Evolutionary conservation across 2,113 vertebrate species (phyloP), one percentile per base, ranked within the genome.

Genomic region (Anolis carolinensis): DNA sequence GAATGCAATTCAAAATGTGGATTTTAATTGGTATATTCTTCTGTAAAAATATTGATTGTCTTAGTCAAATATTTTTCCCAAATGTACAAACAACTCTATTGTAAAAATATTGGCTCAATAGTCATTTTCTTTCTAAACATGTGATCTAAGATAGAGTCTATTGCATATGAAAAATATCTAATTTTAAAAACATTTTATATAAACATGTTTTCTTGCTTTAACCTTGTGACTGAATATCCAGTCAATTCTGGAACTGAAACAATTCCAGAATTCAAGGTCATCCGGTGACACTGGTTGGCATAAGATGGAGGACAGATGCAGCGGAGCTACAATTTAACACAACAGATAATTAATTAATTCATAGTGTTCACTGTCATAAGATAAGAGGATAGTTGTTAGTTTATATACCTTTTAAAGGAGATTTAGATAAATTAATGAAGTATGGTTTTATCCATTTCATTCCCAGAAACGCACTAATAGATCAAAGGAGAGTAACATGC

Each of bases 1-100:
- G 74, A 81, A 63, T 86, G 39, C 39, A 86, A 32, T 32, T 74
- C 25, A 81, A 86, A 44, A 73, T 34, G 25, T 50, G 23, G 55
- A 9, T n/a, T 76, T 84, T 50, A 84, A 50, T 78, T 52, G 21
- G 21, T 20, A 10, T 71, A 20, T 2, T 78, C 74, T 78, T 9
- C 18, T 62, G 70, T 39, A 52, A 36, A 39, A 39, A 34, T 6
- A 68, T 25, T 73, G 50, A 27, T 36, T 32, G 13, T 4, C 34
- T 30, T 23, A 32, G 18, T 83, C 18, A n/a, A 52, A 68, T 10
- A 14, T 50, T 27, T 55, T 23, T 20, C 7, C n/a, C 44, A 71
- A 11, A 27, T 34, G n/a, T 32, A 21, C 20, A 30, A 11, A 1
- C 11, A 9, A 48, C 7, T 18, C 67, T 52, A 25, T 50, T 71